These are phyloP conservation scores for Hesperia comma DNA, from an alignment of 2,888 invertebrate species.

Conservation along the genomic window DNA sequence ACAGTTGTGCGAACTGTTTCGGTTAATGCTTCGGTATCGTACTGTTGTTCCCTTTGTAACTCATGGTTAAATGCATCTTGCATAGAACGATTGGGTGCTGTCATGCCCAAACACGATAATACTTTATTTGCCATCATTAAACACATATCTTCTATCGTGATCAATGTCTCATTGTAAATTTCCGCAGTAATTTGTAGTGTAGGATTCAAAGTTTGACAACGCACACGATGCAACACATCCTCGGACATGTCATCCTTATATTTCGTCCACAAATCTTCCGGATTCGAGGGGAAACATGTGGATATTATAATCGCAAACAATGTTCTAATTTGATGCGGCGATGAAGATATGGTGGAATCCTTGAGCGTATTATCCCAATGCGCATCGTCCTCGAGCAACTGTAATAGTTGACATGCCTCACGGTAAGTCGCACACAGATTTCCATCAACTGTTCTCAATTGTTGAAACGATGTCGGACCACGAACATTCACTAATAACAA, in stretches of 20 bases:
- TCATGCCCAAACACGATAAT: slow-evolving; percentile 48
- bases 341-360: slow-evolving; percentile 41
- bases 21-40: slow-evolving; percentile 43
- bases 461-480: slow-evolving; percentile 46
- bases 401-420: slow-evolving; percentile 46
- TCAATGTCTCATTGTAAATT: slow-evolving; percentile 45
- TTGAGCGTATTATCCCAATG: slow-evolving; percentile 40
- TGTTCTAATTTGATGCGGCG: slow-evolving; percentile 38
- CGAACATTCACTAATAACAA: slow-evolving; percentile 54
- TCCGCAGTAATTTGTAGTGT: slow-evolving; percentile 42
- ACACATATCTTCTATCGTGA: slow-evolving; percentile 45
- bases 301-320: slow-evolving; percentile 44
- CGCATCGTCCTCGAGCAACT: slow-evolving; percentile 45
- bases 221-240: slow-evolving; percentile 45
- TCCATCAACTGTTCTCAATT: slow-evolving; percentile 48
- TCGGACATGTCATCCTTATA: slow-evolving; percentile 46
- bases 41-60: slow-evolving; percentile 42
- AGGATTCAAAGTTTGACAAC: slow-evolving; percentile 41
- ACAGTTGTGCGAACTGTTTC: slow-evolving; percentile 48
- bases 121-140: slow-evolving; percentile 49
- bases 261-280: slow-evolving; percentile 43
- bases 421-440: slow-evolving; percentile 45
- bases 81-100: slow-evolving; percentile 43
- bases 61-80: no score
- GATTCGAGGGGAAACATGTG: slow-evolving; percentile 46